These are phyloP conservation scores for Tridacna crocea DNA, from an alignment of 2,888 invertebrate species.

Conservation along the genomic window DNA sequence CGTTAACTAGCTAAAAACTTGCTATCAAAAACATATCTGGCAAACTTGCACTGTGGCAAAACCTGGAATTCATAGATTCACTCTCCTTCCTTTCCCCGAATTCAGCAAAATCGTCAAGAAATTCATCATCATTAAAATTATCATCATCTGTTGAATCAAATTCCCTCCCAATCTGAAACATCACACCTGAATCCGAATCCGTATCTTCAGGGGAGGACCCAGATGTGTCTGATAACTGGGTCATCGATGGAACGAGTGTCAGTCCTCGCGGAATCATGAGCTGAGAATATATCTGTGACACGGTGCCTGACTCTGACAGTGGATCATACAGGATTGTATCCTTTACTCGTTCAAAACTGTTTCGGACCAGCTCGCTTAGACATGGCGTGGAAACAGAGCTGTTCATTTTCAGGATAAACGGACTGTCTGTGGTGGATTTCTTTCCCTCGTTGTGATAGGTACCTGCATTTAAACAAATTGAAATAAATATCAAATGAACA, in stretches of 20 bases:
- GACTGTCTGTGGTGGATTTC: neutral
- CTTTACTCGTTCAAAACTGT: constrained; percentile 51
- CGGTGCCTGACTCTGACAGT: constrained; percentile 33
- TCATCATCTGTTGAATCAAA: neutral
- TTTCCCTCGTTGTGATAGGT: neutral
- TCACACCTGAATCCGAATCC: constrained; percentile 51
- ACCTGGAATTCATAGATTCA: neutral
- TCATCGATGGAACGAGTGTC: constrained; percentile 26
- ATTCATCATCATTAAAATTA: neutral
- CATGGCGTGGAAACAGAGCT: constrained; percentile 69
- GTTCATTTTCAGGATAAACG: constrained; percentile 25
- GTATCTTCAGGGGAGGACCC: neutral
- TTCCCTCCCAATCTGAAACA: constrained; percentile 45
- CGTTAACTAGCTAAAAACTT: neutral
- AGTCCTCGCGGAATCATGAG: constrained; percentile 42
- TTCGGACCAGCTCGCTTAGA: constrained; percentile 65
- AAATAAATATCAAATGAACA: too few relatives aligned
- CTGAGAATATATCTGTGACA: constrained; percentile 44
- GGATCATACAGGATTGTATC: constrained; percentile 34
- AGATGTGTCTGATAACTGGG: constrained; percentile 6
- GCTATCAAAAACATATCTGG: constrained; percentile 24
- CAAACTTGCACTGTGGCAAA: constrained; percentile 18
- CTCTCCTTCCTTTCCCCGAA: neutral
- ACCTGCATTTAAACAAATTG: constrained; percentile 9
- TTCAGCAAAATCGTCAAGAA: neutral